These are phyloP conservation scores for Pagetopsis macropterus DNA, from an alignment of 2,797 vertebrate genomes.

Conservation along the genomic window DNA sequence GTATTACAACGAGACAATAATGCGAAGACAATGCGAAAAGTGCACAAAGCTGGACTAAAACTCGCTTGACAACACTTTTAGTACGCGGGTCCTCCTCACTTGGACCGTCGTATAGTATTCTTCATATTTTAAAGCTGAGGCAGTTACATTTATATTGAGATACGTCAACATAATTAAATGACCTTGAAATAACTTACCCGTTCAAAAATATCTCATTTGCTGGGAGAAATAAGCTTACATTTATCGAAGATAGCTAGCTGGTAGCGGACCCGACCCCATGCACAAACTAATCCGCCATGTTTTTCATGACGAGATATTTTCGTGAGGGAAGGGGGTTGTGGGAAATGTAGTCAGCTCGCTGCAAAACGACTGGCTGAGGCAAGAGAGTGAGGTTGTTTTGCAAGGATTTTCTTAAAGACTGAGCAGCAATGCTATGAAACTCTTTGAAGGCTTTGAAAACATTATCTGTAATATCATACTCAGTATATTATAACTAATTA, in stretches of 20 bases:
- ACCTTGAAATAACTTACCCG: conserved; percentile 38
- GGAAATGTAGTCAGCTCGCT: conserved; percentile 60
- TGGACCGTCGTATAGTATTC: background rate
- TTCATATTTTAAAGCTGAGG: rapidly evolving
- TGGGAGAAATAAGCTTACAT: conserved; percentile 13
- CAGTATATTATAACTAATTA: too few relatives aligned
- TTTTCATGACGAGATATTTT: conserved; percentile 42
- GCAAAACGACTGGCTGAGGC: background rate
- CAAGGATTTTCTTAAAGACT: background rate
- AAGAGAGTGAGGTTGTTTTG: background rate
- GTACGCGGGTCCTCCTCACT: background rate
- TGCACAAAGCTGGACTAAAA: conserved; percentile 1
- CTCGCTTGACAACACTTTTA: conserved; percentile 25
- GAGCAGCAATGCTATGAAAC: too few relatives aligned
- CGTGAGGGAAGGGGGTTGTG: conserved; percentile 44
- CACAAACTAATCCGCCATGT: conserved; percentile 66
- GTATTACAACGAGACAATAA: rapidly evolving
- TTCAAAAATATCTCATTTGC: background rate
- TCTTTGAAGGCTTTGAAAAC: too few relatives aligned
- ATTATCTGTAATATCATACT: too few relatives aligned
- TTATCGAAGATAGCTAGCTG: background rate
- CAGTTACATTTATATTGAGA: rapidly evolving
- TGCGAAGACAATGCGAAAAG: background rate
- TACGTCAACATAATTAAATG: rapidly evolving
- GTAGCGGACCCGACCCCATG: conserved; percentile 22